Conservation (phyloP, 2,113 vertebrate species). For the Eulemur macaco region DNA sequence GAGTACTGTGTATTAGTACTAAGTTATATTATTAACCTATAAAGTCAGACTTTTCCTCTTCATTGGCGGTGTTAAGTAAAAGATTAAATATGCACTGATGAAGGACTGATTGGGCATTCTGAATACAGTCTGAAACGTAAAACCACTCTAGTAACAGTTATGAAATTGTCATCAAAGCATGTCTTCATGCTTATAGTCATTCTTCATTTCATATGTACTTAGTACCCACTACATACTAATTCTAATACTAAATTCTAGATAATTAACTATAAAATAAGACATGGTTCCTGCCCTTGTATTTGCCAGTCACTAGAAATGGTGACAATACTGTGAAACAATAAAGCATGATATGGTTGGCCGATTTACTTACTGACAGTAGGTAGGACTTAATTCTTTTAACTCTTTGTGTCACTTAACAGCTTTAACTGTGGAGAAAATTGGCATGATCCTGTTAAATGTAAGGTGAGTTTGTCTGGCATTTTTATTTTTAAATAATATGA, state of each 20-base stretch:
- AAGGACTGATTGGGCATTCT: not conserved
- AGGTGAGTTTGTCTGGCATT: slow-evolving; percentile 85
- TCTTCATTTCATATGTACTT: not conserved
- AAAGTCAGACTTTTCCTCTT: not conserved
- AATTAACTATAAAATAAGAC: not conserved
- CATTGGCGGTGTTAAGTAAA: not conserved
- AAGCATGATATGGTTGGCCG: not conserved
- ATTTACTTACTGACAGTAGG: not conserved
- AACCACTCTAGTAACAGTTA: not conserved
- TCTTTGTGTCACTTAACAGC: slow-evolving; percentile 84
- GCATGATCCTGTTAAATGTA: slow-evolving; percentile 99
- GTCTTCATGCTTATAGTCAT: slow-evolving; percentile 9
- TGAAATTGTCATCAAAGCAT: not conserved
- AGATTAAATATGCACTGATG: not conserved
- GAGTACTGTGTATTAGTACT: not conserved
- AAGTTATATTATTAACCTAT: slow-evolving; percentile 16
- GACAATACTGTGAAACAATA: not conserved
- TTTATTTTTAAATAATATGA: slow-evolving; percentile 16
- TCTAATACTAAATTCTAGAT: not conserved
- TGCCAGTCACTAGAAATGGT: not conserved
- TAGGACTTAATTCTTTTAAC: slow-evolving; percentile 39
- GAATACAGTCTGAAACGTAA: not conserved
- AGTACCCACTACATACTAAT: not conserved
- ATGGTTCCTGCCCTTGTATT: not conserved
- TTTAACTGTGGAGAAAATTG: slow-evolving; percentile 99